Base-by-base conservation (phyloP, 2,888 invertebrate genomes). In the Pomacea canaliculata region DNA sequence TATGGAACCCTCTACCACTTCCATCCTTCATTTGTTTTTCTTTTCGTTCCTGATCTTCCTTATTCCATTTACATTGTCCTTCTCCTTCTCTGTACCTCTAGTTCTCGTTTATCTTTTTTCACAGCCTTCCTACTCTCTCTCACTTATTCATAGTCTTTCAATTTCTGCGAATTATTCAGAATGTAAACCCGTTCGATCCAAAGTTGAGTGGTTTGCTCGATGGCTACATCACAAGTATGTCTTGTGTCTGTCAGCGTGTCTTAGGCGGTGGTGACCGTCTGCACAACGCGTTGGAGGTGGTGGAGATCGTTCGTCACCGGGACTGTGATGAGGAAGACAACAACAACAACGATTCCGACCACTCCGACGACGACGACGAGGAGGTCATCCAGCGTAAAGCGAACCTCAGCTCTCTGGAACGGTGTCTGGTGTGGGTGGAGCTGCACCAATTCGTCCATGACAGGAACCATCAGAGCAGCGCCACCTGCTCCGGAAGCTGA, bases 271-370 rank as follows among this genome's bases (percentile, higher is more conserved):
- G 74, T 7, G 74, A 74, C 37, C 74, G 69, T 23, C 51, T 74
- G 0, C 74, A 74, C 74, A 69, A 56, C 9, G 74, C 74, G 18
- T 48, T 69, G 74, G 74, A 74, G n/a, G 74, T 74, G 69, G 74
- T 74, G 59, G 74, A 74, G 63, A 74, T 74, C 10, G 74, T 74
- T 7, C 69, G 69, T 60, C 62, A 74, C 46, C 19, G 37, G 12
- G 74, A 74, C 46, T 49, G 46, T 46, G 70, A 59, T 27, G 13
- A 27, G 37, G 69, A 69, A 49, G 68, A 46, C 23, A 68, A 69
- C 69, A 48, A 68, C 46, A 46, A 51, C 13, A 65, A 5, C 3
- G 37, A 37, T 5, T 37, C 1, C 37, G 5, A 37, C 37, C 37
- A 59, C n/a, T 56, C 59, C 9, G 69, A 69, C 69, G 74, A 74